These are phyloP conservation scores for Bembecia ichneumoniformis DNA, from an alignment of 2,888 invertebrate species.

Conservation along the genomic window DNA sequence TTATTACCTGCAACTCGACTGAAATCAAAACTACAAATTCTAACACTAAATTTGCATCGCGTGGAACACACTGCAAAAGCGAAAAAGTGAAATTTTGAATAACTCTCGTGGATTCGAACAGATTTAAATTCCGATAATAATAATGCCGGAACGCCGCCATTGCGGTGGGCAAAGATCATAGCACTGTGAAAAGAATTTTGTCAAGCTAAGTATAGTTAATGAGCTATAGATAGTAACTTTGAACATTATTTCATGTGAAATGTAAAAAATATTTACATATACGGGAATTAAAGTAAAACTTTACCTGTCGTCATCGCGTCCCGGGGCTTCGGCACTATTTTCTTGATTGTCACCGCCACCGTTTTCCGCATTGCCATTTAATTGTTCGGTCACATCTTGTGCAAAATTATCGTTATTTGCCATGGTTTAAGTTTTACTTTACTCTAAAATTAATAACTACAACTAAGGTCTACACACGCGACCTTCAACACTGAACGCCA, in stretches of 20 bases:
- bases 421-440: conserved; percentile 69
- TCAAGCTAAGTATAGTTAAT: not conserved
- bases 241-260: not conserved
- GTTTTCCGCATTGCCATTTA: conserved; percentile 74
- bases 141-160: conserved; percentile 65
- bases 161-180: conserved; percentile 33
- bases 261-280: conserved; percentile 7
- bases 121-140: conserved; percentile 48
- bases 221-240: not conserved
- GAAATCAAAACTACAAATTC: conserved; percentile 61
- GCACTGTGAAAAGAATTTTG: conserved; percentile 5
- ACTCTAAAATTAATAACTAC: conserved; percentile 71
- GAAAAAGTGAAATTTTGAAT: conserved; percentile 60
- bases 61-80: conserved; percentile 47
- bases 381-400: conserved; percentile 81
- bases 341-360: conserved; percentile 79
- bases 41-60: conserved; percentile 37
- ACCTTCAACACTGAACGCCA: conserved; percentile 68
- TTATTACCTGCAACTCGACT: conserved; percentile 48
- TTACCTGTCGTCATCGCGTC: conserved; percentile 87
- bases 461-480: conserved; percentile 60
- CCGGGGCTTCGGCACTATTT: conserved; percentile 81
- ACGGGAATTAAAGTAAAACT: conserved; percentile 11
- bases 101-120: conserved; percentile 50
- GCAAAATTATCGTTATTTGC: conserved; percentile 86